Evolutionary conservation across 30 jellyfish, hydroid and myxozoan species (phyloP), one percentile per base, ranked within the genome.

Genomic region (Aurelia coerulea): DNA sequence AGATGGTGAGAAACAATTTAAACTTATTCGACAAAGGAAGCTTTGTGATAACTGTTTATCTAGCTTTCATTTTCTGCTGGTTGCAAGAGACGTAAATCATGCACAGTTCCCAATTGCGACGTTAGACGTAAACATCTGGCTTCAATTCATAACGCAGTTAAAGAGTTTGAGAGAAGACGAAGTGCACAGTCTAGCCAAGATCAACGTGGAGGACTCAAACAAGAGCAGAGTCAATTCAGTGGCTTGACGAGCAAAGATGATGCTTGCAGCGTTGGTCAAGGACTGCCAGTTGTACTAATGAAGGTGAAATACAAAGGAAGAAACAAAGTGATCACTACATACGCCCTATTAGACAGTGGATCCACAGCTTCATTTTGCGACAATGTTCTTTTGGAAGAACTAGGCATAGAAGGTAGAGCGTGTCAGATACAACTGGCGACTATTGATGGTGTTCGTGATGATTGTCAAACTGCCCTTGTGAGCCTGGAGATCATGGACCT

Each of bases 381-480:
- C 75, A 29, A 67, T 63, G 50, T 16, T 50, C 81, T 81, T 33
- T 41, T 81, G 53, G 50, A 81, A 51, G 53, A 81, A 71, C 56
- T 81, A 37, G 71, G 81, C 14, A 56, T 81, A 7, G 63, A 69
- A 12, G 90, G 90, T 17, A 81, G 19, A 69, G 66, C 74, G 62
- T 81, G 90, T 54, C 83, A 56, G 7, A 81, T 81, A 31, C 90
- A 67, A 33, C 75, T 81, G 1, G 75, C 90, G 29, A 81, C 90
- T 1, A 69, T 81, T 60, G 59, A 79, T 62, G 89, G 89, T 37
- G 70, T 79, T 79, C 23, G 59, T 39, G 67, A 49, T 50, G 51
- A 67, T 10, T 69, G 72, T 23, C 69, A 67, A 81, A 77, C 77
- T 52, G 3, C 49, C 78, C 42, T 77, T 10, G 62, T 10, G 29